A percentile compares a stretch with the other conserved stretches of the same genome.
phyloP scores from a whole-genome alignment of 2,888 invertebrate species.

The Mechanitis mazaeus region DNA sequence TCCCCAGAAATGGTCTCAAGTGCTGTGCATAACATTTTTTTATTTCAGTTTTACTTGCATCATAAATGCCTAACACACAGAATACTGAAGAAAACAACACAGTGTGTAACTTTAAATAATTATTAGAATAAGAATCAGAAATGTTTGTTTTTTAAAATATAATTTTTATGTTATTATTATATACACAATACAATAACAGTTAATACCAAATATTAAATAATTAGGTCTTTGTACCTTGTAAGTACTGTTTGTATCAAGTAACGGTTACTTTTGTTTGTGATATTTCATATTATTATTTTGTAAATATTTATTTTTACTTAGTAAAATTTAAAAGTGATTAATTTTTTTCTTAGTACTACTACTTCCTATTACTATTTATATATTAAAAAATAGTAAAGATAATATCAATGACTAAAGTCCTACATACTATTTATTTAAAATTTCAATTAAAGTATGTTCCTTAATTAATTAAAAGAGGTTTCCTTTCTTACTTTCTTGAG shows the following conservation, averaged over 20 bases:
- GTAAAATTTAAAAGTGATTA: constrained; percentile 15
- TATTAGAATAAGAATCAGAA: neutral
- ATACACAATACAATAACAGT: neutral
- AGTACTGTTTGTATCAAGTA: neutral
- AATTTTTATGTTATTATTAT: neutral
- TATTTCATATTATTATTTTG: constrained; percentile 28
- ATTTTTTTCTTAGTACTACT: neutral
- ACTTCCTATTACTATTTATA: neutral
- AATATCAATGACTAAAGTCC: neutral
- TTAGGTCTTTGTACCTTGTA: neutral
- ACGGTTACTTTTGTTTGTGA: constrained; percentile 26
- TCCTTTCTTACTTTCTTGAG: too few relatives aligned
- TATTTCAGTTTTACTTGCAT: too few relatives aligned
- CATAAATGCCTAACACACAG: too few relatives aligned
- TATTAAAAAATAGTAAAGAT: neutral
- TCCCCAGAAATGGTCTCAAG: too few relatives aligned
- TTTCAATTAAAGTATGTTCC: too few relatives aligned
- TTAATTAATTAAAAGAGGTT: too few relatives aligned
- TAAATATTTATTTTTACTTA: constrained; percentile 17
- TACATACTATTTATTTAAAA: too few relatives aligned
- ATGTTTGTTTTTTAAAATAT: neutral
- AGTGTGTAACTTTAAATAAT: neutral
- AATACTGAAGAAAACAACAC: too few relatives aligned
- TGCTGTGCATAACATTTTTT: too few relatives aligned
- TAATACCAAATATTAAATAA: constrained; percentile 3